Base-by-base conservation (phyloP, 2,113 vertebrate species). In the Pardalotus punctatus region DNA sequence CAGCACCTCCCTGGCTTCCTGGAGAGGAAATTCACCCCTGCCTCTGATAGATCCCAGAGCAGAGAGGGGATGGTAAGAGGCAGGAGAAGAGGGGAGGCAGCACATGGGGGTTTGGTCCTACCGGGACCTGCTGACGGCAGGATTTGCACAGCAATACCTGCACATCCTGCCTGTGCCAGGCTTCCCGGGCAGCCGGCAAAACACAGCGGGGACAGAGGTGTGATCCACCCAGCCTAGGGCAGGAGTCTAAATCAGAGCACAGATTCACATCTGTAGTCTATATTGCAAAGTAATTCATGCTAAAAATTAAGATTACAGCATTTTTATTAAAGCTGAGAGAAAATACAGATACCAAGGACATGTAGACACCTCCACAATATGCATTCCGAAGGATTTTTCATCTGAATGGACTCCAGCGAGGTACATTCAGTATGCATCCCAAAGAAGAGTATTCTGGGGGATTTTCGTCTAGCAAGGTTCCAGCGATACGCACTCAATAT, bases 71-170 rank as follows among this genome's bases (percentile, higher is more conserved):
- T 22, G n/a, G 24, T 25, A 65, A 51, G 77, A 23, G 47, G 47
- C 78, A 45, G 38, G 31, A 76, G 50, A 35, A 61, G 57, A 77
- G 31, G n/a, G 17, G 22, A 89, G 16, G 29, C 42, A 77, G 33
- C 2, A 0, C n/a, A 6, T 3, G 0, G 0, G 14, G 35, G 29
- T 62, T 62, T 1, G 1, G 25, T 33, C 60, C 78, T 57, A 58
- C 2, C 2, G 58, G 48, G 47, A 38, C 19, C 35, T 70, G 47
- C 20, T 47, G 36, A 7, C 38, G 50, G 36, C 35, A 40, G 81
- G 42, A 60, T 47, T 79, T 79, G 40, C 19, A 20, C 0, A 0
- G n/a, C 15, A 8, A 7, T 10, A 10, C 4, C 35, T 29, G 42
- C 65, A 65, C 33, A 19, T 50, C 80, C 35, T 69, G 38, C 43